Percentiles rank a stretch among this genome's conserved stretches.
Evolutionary conservation across 2,888 invertebrate species (phyloP).

Genomic region (Clitarchus hookeri): DNA sequence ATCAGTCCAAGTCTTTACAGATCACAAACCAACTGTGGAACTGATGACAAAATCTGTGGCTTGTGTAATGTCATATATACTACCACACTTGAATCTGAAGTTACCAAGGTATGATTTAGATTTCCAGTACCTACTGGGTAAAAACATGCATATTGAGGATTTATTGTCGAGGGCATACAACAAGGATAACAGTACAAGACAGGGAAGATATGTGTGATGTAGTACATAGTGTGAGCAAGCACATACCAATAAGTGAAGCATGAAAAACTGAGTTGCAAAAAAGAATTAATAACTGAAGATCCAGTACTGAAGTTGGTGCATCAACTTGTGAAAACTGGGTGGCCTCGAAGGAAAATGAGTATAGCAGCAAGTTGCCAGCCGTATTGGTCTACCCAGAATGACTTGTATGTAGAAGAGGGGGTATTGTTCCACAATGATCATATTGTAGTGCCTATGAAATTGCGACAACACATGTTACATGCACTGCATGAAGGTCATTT

Average conservation of each 20-base stretch:
- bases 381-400: neutral
- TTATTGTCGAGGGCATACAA: neutral
- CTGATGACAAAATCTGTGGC: neutral
- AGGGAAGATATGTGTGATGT: neutral
- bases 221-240: neutral
- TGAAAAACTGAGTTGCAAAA: neutral
- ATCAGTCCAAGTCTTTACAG: slow-evolving; percentile 26
- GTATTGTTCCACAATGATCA: neutral
- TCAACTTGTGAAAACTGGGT: neutral
- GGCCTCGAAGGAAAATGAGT: neutral
- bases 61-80: neutral
- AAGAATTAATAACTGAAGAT: neutral
- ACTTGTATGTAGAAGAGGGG: neutral
- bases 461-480: neutral
- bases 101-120: neutral
- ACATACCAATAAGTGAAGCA: neutral
- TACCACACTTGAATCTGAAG: neutral
- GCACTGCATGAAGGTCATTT: neutral
- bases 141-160: neutral
- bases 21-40: slow-evolving; percentile 28
- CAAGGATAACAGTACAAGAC: neutral
- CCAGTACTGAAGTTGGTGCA: neutral
- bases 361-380: neutral
- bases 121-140: neutral
- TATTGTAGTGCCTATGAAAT: neutral